Conservation (phyloP, 2,113 vertebrate species). For the Corythaixoides concolor region DNA sequence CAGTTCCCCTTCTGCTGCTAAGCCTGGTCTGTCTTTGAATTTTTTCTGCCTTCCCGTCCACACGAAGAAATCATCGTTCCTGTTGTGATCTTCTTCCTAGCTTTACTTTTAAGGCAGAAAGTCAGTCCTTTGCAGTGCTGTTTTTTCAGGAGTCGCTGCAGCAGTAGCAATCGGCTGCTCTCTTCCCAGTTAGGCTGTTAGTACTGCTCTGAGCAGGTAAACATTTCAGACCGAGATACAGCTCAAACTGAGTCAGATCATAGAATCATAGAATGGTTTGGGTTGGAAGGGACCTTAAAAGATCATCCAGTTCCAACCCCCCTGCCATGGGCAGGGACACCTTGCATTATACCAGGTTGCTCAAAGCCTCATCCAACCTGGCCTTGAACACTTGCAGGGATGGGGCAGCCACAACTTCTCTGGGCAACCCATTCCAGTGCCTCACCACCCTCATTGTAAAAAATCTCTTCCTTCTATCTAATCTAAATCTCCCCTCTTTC, state of each 20-base stretch:
- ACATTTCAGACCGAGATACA: not conserved
- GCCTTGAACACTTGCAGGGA: too few species aligned
- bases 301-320: too few species aligned
- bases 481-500: too few species aligned
- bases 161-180: not conserved
- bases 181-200: not conserved
- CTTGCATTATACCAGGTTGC: too few species aligned
- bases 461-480: too few species aligned
- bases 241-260: not conserved
- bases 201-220: not conserved
- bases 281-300: too few species aligned
- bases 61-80: not conserved
- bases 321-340: too few species aligned
- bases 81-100: not conserved
- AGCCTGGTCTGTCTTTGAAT: not conserved
- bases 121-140: not conserved
- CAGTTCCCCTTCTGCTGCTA: not conserved
- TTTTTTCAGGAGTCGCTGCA: not conserved
- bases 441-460: too few species aligned
- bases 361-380: too few species aligned
- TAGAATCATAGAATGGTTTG: too few species aligned
- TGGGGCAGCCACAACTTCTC: too few species aligned
- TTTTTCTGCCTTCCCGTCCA: not conserved
- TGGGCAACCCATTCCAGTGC: too few species aligned
- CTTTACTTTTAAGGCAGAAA: not conserved